These are phyloP conservation scores for Hepsetus odoe DNA, from an alignment of 2,113 vertebrate genomes.

Conservation along the genomic window DNA sequence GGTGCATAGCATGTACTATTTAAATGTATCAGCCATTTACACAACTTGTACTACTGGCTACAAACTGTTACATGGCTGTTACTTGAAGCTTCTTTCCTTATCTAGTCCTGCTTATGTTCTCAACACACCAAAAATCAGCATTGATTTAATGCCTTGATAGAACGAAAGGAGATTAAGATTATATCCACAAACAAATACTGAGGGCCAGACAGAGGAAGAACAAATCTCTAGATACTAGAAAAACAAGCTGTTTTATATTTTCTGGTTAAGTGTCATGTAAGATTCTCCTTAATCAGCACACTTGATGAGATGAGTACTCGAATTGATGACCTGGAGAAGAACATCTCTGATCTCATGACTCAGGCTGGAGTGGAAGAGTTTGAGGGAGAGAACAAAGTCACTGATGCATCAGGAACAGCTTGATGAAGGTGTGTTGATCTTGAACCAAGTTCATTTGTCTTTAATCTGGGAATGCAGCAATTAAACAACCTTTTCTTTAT, in stretches of 20 bases:
- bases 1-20: no score
- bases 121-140: no score
- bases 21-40: no score
- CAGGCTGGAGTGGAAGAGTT: conserved; percentile 94
- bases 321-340: conserved; percentile 97
- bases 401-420: conserved; percentile 45
- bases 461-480: neutral
- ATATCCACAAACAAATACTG: no score
- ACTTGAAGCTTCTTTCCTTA: no score
- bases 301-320: conserved; percentile 98
- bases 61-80: no score
- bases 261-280: neutral
- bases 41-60: no score
- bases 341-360: conserved; percentile 98
- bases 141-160: no score
- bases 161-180: no score
- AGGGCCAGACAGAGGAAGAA: no score
- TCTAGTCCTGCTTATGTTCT: no score
- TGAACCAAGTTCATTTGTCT: conserved; percentile 2
- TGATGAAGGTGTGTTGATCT: conserved; percentile 41
- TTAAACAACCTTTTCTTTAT: neutral
- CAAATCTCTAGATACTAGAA: no score
- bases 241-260: neutral
- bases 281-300: conserved; percentile 77
- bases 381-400: conserved; percentile 85